Conservation (phyloP, 2,113 vertebrate species). For the Oenanthe melanoleuca region DNA sequence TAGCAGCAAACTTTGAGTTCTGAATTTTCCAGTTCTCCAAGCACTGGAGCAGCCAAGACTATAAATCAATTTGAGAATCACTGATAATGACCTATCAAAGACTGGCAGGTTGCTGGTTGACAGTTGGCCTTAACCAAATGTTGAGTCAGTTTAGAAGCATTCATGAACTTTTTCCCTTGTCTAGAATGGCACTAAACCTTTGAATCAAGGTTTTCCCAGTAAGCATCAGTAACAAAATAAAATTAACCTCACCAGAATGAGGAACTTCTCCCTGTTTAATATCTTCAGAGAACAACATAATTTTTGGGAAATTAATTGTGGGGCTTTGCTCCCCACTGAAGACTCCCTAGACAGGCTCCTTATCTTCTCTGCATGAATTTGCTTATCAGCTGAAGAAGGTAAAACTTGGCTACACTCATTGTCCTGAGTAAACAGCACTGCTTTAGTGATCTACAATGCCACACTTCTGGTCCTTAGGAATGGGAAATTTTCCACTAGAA, state of each 20-base stretch:
- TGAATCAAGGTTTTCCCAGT: accelerated
- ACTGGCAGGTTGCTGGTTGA: neutral
- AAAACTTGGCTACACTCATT: neutral
- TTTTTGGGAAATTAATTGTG: neutral
- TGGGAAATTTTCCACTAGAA: neutral
- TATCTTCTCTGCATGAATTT: neutral
- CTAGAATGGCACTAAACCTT: neutral
- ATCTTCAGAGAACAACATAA: neutral
- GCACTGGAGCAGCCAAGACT: neutral
- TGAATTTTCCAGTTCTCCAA: neutral
- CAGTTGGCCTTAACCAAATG: neutral
- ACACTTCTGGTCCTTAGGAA: neutral
- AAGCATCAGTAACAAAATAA: neutral
- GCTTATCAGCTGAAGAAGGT: neutral
- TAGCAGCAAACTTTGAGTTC: neutral
- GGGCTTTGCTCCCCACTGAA: neutral
- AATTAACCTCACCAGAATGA: neutral
- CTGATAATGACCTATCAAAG: neutral
- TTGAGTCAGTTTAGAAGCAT: neutral
- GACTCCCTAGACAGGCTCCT: neutral
- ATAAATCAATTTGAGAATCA: neutral
- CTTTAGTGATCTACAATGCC: neutral
- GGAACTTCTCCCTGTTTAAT: neutral
- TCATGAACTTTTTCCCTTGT: neutral
- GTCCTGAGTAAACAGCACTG: neutral